Evolutionary conservation across 2,797 vertebrate species (phyloP).

Genomic region (Lepidocolaptes lacrymiger): DNA sequence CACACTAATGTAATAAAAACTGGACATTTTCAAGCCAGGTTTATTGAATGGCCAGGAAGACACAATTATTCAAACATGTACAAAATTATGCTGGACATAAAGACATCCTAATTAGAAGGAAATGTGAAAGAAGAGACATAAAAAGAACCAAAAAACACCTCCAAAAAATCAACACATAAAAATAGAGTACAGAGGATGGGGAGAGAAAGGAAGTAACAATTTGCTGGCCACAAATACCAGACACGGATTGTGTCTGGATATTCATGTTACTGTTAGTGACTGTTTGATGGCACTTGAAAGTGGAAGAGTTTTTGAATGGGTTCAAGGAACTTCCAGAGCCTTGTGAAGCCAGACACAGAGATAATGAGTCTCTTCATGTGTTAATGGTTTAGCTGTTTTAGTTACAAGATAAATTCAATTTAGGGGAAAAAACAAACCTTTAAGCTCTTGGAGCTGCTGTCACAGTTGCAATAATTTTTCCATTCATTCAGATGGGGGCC

Average conservation of each 20-base stretch:
- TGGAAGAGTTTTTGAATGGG: background rate
- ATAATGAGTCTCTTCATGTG: background rate
- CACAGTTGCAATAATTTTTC: background rate
- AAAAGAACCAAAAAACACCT: background rate
- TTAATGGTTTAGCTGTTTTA: background rate
- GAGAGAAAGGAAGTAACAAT: background rate
- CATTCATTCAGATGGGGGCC: background rate
- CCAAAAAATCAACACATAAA: background rate
- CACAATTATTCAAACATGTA: background rate
- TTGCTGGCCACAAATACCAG: background rate
- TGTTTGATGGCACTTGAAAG: conserved; percentile 11
- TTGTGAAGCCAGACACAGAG: conserved; percentile 14
- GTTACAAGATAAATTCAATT: background rate
- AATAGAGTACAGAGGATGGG: background rate
- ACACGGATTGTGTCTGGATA: background rate
- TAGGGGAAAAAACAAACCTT: background rate
- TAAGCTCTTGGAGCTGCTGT: background rate
- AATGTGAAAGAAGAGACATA: background rate
- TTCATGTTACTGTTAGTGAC: background rate
- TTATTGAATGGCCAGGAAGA: background rate
- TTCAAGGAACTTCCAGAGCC: background rate
- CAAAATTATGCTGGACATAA: background rate
- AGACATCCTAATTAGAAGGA: background rate
- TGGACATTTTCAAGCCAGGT: background rate
- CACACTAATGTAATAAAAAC: background rate